Evolutionary conservation across 2,888 invertebrate species (phyloP), one percentile per base, ranked within the genome.

Genomic region (Tigriopus californicus): DNA sequence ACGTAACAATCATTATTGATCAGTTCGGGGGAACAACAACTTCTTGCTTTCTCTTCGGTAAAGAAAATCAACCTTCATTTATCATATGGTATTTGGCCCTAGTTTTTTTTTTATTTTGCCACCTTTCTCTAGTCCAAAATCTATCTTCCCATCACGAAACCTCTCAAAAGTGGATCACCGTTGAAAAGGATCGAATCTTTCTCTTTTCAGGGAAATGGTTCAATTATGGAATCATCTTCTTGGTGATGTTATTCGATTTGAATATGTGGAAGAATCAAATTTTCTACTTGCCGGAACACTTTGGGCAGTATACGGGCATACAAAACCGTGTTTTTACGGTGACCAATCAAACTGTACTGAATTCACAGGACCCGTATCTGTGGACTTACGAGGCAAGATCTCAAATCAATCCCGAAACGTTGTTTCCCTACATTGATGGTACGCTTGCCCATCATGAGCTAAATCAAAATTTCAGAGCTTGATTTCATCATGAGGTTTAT

Each of bases 191-290:
- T 33, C 8, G 2, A 13, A 58, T 22, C 33, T 6, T 8, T 33
- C 8, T 33, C 8, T 33, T 33, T 33, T 5, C 67, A 73, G 75
- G 74, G n/a, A 75, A 75, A 67, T 75, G 75, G 75, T 75, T 75
- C 66, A 75, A 74, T 66, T 75, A 75, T 64, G 74, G 75, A 33
- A 72, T 75, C 57, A 71, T 75, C 60, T 73, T 74, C 62, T 64
- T 74, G 61, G 75, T 75, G 18, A 74, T 74, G 71, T 67, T 75
- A 56, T 67, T 75, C 24, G 75, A 75, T 65, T 65, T 75, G 60
- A 75, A 75, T 67, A 75, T 75, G 75, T 75, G 74, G 75, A 75
- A 75, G 65, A 75, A 75, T 66, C 75, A 75, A 67, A 73, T 75
- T 52, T 73, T 75, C 64, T 75, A 74, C 65, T 62, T 63, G 20